phyloP scores from a whole-genome alignment of 2,797 vertebrate genomes.

The Gymnocypris eckloni region DNA sequence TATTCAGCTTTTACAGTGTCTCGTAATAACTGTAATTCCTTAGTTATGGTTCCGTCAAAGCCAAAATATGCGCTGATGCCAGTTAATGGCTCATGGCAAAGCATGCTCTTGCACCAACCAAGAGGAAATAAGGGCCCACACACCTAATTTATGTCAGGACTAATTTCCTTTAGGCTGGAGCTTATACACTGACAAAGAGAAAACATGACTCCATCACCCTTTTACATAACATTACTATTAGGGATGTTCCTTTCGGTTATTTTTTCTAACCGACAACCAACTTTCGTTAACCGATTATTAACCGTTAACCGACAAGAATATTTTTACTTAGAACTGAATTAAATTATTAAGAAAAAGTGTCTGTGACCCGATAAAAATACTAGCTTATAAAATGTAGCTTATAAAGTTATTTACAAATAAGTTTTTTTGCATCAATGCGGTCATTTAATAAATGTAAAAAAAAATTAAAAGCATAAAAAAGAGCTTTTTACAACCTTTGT shows the following conservation, averaged over 20 bases:
- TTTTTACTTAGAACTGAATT: no score
- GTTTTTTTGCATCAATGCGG: no score
- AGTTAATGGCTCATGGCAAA: constrained; percentile 15
- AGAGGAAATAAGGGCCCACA: constrained; percentile 24
- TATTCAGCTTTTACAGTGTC: constrained; percentile 14
- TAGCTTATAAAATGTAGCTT: not conserved
- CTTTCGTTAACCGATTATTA: no score
- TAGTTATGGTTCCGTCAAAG: constrained; percentile 17
- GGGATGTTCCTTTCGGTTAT: no score
- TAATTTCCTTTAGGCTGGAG: constrained; percentile 28
- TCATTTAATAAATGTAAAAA: not conserved
- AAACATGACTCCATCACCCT: constrained; percentile 25
- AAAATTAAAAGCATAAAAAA: not conserved
- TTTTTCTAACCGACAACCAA: no score
- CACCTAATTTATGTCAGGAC: constrained; percentile 45
- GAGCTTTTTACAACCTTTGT: not conserved
- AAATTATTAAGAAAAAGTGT: no score
- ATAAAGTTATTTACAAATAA: not conserved
- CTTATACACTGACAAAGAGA: constrained; percentile 12
- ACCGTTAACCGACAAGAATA: no score
- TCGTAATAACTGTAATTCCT: constrained; percentile 9
- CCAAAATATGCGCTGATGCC: constrained; percentile 28
- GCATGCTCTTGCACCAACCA: constrained; percentile 5
- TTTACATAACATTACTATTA: constrained; percentile 2
- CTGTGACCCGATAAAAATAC: no score